Conservation (phyloP, 2,888 invertebrate genomes). For the Eurytoma californica region DNA sequence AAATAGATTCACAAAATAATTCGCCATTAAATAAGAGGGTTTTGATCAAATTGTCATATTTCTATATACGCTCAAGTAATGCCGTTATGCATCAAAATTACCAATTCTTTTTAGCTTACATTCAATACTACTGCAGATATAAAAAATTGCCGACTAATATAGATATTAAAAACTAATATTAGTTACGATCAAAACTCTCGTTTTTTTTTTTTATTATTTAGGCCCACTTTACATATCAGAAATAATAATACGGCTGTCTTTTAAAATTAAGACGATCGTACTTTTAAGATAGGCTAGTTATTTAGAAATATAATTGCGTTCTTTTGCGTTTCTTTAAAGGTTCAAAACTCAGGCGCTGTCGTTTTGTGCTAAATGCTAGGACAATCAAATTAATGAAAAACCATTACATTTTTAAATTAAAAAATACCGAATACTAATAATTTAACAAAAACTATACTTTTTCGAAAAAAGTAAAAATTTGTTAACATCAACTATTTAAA, state of each 20-base stretch:
- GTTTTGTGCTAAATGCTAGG: constrained; percentile 30
- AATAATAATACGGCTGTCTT: constrained; percentile 40
- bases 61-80: too few relatives aligned
- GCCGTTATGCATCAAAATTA: background rate
- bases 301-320: constrained; percentile 45
- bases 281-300: constrained; percentile 48
- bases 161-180: background rate
- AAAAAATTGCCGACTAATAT: too few relatives aligned
- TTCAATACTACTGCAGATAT: too few relatives aligned
- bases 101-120: background rate
- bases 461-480: constrained; percentile 15
- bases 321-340: constrained; percentile 52
- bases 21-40: constrained; percentile 27
- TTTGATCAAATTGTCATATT: constrained; percentile 8
- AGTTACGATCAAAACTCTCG: constrained; percentile 30
- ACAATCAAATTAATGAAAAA: constrained; percentile 20
- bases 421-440: background rate
- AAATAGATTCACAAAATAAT: constrained; percentile 28
- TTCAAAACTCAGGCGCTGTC: constrained; percentile 49
- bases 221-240: background rate
- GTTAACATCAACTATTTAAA: background rate
- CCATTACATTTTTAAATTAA: background rate
- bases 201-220: background rate
- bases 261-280: constrained; percentile 41
- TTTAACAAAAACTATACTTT: background rate